Conservation (phyloP, 2,113 vertebrate genomes). For the Cryptoleucopteryx plumbea region DNA sequence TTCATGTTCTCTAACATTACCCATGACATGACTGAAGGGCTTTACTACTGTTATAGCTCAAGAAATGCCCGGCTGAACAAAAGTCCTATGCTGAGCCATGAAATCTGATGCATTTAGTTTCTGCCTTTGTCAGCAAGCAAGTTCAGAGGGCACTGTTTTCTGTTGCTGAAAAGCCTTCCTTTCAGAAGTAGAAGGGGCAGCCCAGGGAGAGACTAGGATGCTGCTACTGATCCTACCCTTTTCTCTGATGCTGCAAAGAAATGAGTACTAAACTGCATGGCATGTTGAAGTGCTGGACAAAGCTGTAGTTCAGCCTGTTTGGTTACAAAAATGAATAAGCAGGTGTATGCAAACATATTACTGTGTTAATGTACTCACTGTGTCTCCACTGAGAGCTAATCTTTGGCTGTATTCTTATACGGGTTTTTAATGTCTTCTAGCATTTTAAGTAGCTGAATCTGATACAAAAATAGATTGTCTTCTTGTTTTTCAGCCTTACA, state of each 20-base stretch:
- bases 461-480: neutral
- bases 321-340: neutral
- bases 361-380: neutral
- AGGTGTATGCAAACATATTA: neutral
- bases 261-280: neutral
- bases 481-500: constrained; percentile 81
- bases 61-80: neutral
- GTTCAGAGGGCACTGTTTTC: neutral
- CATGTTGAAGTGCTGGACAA: neutral
- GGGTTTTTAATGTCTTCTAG: neutral
- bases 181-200: neutral
- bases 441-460: neutral
- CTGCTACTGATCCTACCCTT: neutral
- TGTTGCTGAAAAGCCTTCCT: neutral
- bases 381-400: neutral
- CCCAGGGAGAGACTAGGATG: neutral
- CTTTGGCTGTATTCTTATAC: neutral
- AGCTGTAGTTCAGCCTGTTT: neutral
- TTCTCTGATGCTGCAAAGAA: neutral
- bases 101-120: neutral
- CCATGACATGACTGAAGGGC: neutral
- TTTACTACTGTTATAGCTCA: neutral
- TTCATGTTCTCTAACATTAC: neutral
- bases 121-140: neutral
- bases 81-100: neutral